A percentile compares a stretch with the other conserved stretches of the same genome.
Conservation (phyloP, 2,113 vertebrate species). For the Dolichallabes microphthalmus region DNA sequence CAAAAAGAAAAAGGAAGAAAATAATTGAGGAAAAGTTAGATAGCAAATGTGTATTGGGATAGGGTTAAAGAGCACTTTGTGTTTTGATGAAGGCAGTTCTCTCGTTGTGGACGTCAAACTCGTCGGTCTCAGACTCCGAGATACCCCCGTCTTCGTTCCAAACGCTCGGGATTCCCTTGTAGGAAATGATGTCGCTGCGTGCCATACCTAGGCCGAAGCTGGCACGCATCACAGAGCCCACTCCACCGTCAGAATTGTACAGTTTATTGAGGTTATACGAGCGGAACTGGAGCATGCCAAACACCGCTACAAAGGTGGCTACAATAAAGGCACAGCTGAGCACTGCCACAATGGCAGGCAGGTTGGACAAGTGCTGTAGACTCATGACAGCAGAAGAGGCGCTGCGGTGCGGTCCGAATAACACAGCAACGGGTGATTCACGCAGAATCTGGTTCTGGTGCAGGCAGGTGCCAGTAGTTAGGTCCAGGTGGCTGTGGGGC, state of each 20-base stretch:
- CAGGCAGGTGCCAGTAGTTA: constrained; percentile 75
- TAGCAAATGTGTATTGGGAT: constrained; percentile 29
- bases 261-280: constrained; percentile 79
- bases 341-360: constrained; percentile 81
- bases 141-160: constrained; percentile 86
- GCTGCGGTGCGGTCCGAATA: constrained; percentile 4
- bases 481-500: constrained; percentile 82
- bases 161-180: constrained; percentile 91
- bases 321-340: constrained; percentile 89
- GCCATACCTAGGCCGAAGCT: constrained; percentile 64
- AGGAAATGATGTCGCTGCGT: constrained; percentile 77
- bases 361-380: constrained; percentile 60
- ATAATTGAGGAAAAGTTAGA: constrained; percentile 46
- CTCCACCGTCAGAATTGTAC: constrained; percentile 73
- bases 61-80: constrained; percentile 96
- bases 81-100: constrained; percentile 99
- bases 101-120: constrained; percentile 85
- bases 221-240: constrained; percentile 45
- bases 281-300: constrained; percentile 87
- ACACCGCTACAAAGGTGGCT: constrained; percentile 81
- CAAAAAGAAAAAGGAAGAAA: constrained; percentile 38
- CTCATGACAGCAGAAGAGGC: background rate
- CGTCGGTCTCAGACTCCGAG: constrained; percentile 87
- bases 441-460: constrained; percentile 88
- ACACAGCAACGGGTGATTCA: constrained; percentile 73